Percentiles rank a stretch among this genome's conserved stretches.
Conservation (phyloP, 2,888 invertebrate species). For the Cephonodes hylas region DNA sequence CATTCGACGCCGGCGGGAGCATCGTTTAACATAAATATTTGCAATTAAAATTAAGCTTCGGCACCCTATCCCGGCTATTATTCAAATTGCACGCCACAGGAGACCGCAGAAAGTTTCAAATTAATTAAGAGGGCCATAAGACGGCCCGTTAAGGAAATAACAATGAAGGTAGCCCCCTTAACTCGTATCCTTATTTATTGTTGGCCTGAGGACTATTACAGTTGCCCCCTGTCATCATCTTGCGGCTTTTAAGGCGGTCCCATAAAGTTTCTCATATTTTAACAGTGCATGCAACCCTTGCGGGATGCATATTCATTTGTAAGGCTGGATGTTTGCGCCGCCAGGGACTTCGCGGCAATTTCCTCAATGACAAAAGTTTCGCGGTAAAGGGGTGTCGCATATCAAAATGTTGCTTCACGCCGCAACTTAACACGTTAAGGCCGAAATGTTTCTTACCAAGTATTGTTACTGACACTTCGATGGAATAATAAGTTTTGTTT, state of each 20-base stretch:
- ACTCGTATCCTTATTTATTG: slow-evolving; percentile 70
- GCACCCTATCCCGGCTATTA: slow-evolving; percentile 77
- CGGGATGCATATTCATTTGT: slow-evolving; percentile 52
- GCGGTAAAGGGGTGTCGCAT: slow-evolving; percentile 9
- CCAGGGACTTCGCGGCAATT: slow-evolving; percentile 32
- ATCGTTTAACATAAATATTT: slow-evolving; percentile 80
- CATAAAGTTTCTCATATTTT: slow-evolving; percentile 48
- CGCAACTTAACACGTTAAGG: background rate
- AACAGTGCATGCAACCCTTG: slow-evolving; percentile 45
- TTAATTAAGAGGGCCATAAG: slow-evolving; percentile 81
- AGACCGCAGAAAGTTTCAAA: slow-evolving; percentile 81
- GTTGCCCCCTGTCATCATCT: slow-evolving; percentile 61
- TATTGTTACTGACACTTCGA: no score
- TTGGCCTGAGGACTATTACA: slow-evolving; percentile 63
- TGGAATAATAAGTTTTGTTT: no score
- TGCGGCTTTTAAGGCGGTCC: slow-evolving; percentile 51
- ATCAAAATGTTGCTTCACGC: slow-evolving; percentile 1
- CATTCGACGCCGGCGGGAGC: slow-evolving; percentile 45
- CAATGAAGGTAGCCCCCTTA: slow-evolving; percentile 66
- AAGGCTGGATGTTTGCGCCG: slow-evolving; percentile 32
- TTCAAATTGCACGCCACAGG: slow-evolving; percentile 79
- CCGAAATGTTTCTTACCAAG: background rate
- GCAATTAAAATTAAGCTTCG: slow-evolving; percentile 78
- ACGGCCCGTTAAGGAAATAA: slow-evolving; percentile 80
- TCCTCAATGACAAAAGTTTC: slow-evolving; percentile 32